A percentile compares a stretch with the other conserved stretches of the same genome.
Evolutionary conservation across 2,888 invertebrate species (phyloP).

Genomic region (Tryphoninae sp.): DNA sequence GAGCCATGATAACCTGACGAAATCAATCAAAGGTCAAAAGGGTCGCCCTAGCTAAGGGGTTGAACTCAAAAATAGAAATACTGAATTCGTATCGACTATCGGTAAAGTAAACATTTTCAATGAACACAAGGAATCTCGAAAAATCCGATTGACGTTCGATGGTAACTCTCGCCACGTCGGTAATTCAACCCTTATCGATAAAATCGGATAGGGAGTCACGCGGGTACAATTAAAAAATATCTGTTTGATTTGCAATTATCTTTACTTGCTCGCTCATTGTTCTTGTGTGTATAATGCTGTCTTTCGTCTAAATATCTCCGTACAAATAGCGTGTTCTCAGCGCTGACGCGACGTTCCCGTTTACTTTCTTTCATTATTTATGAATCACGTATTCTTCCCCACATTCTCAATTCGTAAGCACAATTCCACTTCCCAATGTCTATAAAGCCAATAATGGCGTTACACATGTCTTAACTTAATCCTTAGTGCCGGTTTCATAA

Average conservation of each 20-base stretch:
- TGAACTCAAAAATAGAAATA: no score
- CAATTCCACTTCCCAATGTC: conserved; percentile 39
- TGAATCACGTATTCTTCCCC: conserved; percentile 7
- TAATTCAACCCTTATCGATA: background rate
- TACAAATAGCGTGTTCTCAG: conserved; percentile 41
- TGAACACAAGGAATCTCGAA: background rate
- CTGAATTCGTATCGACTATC: no score
- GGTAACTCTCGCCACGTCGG: background rate
- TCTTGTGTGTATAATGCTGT: conserved; percentile 42
- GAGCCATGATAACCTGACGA: no score
- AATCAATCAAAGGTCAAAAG: no score
- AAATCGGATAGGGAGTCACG: background rate
- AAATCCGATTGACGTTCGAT: background rate
- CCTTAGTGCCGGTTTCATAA: conserved; percentile 43
- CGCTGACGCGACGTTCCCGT: conserved; percentile 32
- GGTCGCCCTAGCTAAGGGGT: no score
- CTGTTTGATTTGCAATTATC: conserved; percentile 42
- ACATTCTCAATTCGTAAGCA: conserved; percentile 39
- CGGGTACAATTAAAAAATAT: background rate
- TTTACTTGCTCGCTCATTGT: conserved; percentile 31
- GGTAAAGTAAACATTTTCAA: background rate
- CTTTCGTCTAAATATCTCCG: conserved; percentile 40
- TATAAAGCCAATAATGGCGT: conserved; percentile 43
- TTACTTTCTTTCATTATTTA: conserved; percentile 22
- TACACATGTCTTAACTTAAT: conserved; percentile 46